These are phyloP conservation scores for Brachyopa scutellaris DNA, from an alignment of 2,888 invertebrate species.

Conservation along the genomic window DNA sequence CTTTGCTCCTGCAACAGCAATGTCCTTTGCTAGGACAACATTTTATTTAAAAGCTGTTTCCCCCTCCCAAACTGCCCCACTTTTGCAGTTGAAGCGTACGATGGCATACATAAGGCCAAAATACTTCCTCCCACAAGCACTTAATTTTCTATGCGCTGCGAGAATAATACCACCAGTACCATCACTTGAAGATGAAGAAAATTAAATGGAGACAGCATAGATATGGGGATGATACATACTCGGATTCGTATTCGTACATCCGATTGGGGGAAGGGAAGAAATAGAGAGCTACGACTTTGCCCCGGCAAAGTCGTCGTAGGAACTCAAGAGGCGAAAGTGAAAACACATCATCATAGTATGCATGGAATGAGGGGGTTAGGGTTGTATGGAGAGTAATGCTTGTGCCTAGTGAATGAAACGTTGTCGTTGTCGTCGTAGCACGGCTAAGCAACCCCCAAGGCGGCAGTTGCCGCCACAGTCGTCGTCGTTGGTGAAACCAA, in stretches of 20 bases:
- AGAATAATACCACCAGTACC: slow-evolving; percentile 65
- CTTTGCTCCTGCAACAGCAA: slow-evolving; percentile 49
- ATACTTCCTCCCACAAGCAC: slow-evolving; percentile 68
- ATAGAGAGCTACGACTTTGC: slow-evolving; percentile 44
- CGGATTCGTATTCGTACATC: not conserved
- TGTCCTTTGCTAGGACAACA: slow-evolving; percentile 60
- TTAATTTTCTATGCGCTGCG: slow-evolving; percentile 66
- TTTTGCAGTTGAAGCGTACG: slow-evolving; percentile 60
- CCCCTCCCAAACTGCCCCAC: slow-evolving; percentile 51
- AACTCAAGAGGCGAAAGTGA: slow-evolving; percentile 72
- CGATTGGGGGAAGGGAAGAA: slow-evolving; percentile 55
- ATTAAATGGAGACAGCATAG: slow-evolving; percentile 70
- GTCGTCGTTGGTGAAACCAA: slow-evolving; percentile 57
- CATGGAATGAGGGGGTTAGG: slow-evolving; percentile 33
- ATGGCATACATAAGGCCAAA: slow-evolving; percentile 60
- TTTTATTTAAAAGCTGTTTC: slow-evolving; percentile 63
- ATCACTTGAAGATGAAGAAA: slow-evolving; percentile 71
- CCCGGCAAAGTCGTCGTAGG: slow-evolving; percentile 50
- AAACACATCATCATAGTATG: slow-evolving; percentile 56
- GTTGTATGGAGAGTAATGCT: slow-evolving; percentile 62
- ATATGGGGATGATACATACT: slow-evolving; percentile 62
- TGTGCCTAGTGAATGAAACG: slow-evolving; percentile 72
- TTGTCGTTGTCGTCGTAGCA: slow-evolving; percentile 60
- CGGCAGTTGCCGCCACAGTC: slow-evolving; percentile 62
- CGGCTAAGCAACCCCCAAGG: slow-evolving; percentile 69